Base-by-base conservation (phyloP, 2,888 invertebrate species). In the Stictocephala bisonia region DNA sequence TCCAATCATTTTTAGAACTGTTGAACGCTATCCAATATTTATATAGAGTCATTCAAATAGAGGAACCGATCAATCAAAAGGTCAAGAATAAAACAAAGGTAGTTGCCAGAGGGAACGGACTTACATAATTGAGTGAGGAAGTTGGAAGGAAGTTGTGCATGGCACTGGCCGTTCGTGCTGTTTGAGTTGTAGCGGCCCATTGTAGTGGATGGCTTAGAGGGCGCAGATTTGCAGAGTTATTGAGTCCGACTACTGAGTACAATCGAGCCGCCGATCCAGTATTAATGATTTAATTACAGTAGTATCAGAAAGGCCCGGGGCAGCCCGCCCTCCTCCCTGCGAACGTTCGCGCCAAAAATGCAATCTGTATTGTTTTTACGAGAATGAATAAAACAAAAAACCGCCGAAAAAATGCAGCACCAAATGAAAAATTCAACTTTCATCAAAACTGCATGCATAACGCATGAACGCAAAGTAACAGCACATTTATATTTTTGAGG, bases 131-230 rank as follows among this genome's bases (percentile, higher is more conserved):
- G 60, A 60, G 3, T 18, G 51, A 15, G 6, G 60, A 60, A 60
- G 60, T 60, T 60, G 40, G 31, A 60, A 60, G 60, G 60, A 60
- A 60, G 60, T 60, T 60, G 60, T n/a, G n/a, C 40, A 20, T 22
- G 27, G 31, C 35, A 60, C 35, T 60, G 60, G 35, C 35, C n/a
- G n/a, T n/a, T n/a, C 20, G 7, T 18, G 3, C 18, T 60, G 60
- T 60, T 60, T 60, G 60, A 35, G 60, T 60, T 35, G 31, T n/a
- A n/a, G n/a, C n/a, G n/a, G n/a, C 1, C 60, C 35, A 60, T 60
- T 60, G 60, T 60, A 27, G 24, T n/a, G 29, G 22, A 18, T 56
- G 60, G 60, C 60, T 60, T 60, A 60, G 60, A 29, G 35, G 15
- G n/a, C 29, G 18, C 56, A 56, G 56, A 56, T 56, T 56, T 56